Conservation (phyloP, 2,888 invertebrate species). For the Aplocera efformata region DNA sequence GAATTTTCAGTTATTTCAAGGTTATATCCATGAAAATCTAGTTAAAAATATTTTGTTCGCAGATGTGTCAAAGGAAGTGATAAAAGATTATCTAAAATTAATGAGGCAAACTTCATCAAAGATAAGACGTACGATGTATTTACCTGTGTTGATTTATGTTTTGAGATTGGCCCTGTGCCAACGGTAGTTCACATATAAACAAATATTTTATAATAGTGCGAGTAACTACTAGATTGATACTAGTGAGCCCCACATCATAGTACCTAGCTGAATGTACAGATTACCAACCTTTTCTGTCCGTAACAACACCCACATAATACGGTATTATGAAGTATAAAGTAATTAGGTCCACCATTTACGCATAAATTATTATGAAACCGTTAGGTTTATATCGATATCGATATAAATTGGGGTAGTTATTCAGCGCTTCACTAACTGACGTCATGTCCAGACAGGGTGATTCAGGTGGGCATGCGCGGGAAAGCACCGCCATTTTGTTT, state of each 20-base stretch:
- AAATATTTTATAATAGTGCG: too few species aligned
- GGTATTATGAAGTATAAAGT: too few species aligned
- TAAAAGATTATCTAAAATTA: slow-evolving; percentile 23
- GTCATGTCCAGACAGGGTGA: slow-evolving; percentile 48
- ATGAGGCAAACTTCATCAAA: slow-evolving; percentile 9
- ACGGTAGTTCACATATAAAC: too few species aligned
- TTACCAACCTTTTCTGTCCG: too few species aligned
- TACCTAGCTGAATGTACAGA: too few species aligned
- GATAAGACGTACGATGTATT: not conserved
- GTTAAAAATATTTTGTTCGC: slow-evolving; percentile 15
- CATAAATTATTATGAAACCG: too few species aligned
- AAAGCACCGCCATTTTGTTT: slow-evolving; percentile 54
- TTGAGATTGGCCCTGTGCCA: too few species aligned
- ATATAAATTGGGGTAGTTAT: slow-evolving; percentile 32
- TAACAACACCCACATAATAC: too few species aligned
- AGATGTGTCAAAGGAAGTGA: slow-evolving; percentile 19
- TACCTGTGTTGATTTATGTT: not conserved
- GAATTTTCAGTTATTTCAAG: not conserved
- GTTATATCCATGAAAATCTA: not conserved
- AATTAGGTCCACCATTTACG: too few species aligned
- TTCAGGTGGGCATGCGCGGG: slow-evolving; percentile 62
- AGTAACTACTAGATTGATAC: too few species aligned
- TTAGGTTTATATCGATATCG: slow-evolving; percentile 34
- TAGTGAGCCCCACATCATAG: too few species aligned
- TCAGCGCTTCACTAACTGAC: slow-evolving; percentile 49